Conservation (phyloP, 2,113 vertebrate species). For the Taxidea taxus region DNA sequence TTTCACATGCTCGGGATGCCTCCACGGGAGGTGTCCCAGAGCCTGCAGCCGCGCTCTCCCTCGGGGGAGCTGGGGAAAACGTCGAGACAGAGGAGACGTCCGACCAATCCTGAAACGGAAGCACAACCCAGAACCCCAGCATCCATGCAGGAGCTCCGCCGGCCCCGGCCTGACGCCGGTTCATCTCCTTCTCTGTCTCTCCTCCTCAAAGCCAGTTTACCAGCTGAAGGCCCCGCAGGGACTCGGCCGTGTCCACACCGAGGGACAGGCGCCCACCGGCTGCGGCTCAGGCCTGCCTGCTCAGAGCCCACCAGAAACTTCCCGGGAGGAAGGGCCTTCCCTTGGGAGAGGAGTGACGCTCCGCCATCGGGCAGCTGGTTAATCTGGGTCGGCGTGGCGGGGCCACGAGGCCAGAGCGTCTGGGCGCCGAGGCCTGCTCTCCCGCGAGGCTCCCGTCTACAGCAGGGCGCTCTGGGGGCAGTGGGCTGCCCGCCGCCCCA, state of each 20-base stretch:
- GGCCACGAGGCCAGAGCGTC: not conserved
- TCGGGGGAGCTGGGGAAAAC: not conserved
- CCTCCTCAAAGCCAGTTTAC: not conserved
- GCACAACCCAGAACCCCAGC: accelerated
- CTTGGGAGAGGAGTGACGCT: not conserved
- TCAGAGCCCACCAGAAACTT: not conserved
- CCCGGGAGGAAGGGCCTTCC: too few species aligned
- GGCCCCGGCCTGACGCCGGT: not conserved
- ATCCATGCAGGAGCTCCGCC: not conserved
- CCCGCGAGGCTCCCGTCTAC: not conserved
- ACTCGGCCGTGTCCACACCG: too few species aligned
- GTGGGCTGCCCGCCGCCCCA: accelerated
- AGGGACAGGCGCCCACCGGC: too few species aligned
- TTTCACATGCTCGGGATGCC: too few species aligned
- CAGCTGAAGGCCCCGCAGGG: not conserved
- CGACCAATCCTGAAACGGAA: not conserved
- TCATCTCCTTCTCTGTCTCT: not conserved
- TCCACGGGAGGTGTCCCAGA: too few species aligned
- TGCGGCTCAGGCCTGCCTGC: not conserved
- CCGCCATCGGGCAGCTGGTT: accelerated
- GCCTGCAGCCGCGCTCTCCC: not conserved
- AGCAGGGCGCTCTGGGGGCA: accelerated
- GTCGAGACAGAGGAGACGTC: too few species aligned
- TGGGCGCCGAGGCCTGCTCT: not conserved
- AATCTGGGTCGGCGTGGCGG: accelerated